Percentiles rank a stretch among this genome's conserved stretches.
phyloP scores from a whole-genome alignment of 2,113 vertebrate genomes.

The Dendropsophus ebraccatus region DNA sequence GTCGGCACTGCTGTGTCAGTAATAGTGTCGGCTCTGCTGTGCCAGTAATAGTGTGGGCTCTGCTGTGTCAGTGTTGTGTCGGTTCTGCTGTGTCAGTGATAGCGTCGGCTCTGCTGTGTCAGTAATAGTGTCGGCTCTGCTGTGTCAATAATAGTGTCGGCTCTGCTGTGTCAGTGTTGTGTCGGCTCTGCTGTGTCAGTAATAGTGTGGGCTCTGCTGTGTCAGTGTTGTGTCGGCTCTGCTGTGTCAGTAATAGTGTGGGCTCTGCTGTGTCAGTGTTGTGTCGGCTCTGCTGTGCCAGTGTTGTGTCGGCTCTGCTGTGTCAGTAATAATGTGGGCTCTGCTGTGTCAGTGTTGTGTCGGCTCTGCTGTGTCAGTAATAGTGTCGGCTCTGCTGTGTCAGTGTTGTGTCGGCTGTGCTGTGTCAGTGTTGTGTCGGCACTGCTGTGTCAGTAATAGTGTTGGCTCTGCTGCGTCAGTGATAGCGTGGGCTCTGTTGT shows the following conservation, averaged over 20 bases:
- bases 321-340: not conserved
- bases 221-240: too few relatives aligned
- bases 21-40: not conserved
- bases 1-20: not conserved
- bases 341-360: too few relatives aligned
- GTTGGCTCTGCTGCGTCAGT: not conserved
- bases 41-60: too few relatives aligned
- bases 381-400: not conserved
- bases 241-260: not conserved
- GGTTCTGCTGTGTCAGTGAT: not conserved
- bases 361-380: not conserved
- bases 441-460: not conserved
- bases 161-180: too few relatives aligned
- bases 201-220: not conserved
- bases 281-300: too few relatives aligned
- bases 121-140: too few relatives aligned
- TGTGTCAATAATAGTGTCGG: not conserved
- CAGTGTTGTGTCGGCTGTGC: too few relatives aligned
- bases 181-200: not conserved
- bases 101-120: not conserved
- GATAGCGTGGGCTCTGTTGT: too few relatives aligned
- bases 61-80: too few relatives aligned
- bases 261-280: too few relatives aligned
- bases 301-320: too few relatives aligned
- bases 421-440: too few relatives aligned